phyloP scores from a whole-genome alignment of 2,888 invertebrate species.

The Rotaria magnacalcarata region DNA sequence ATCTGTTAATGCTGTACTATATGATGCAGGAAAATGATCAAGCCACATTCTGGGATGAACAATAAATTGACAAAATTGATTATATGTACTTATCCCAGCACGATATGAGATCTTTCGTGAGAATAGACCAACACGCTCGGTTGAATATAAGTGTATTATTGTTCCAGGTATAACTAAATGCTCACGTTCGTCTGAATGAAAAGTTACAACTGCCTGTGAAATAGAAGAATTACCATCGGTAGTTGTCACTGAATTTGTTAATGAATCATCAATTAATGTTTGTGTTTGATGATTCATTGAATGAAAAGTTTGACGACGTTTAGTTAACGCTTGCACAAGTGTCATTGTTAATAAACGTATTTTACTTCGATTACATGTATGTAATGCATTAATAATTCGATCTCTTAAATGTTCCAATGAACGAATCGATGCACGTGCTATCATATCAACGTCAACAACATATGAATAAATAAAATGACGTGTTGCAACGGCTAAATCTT shows the following conservation, averaged over 20 bases:
- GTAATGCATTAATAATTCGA: background rate
- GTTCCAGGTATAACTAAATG: conserved; percentile 30
- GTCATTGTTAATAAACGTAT: conserved; percentile 3
- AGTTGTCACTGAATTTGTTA: background rate
- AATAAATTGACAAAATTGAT: background rate
- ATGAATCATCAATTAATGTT: background rate
- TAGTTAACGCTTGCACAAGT: background rate
- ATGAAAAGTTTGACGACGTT: background rate
- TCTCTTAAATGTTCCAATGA: conserved; percentile 32
- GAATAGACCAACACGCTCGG: background rate
- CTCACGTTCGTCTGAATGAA: background rate
- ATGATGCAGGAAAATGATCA: conserved; percentile 12
- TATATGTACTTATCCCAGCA: background rate
- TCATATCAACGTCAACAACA: conserved; percentile 35
- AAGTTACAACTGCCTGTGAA: background rate
- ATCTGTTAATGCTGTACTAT: background rate
- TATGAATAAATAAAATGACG: conserved; percentile 9
- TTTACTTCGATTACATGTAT: conserved; percentile 14
- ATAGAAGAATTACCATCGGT: background rate
- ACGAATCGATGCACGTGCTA: background rate
- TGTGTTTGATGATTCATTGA: background rate
- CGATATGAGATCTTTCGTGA: background rate
- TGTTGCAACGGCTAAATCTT: background rate
- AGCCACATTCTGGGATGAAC: conserved; percentile 33
- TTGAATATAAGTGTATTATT: conserved; percentile 24